These are phyloP conservation scores for Diuraphis noxia DNA, from an alignment of 1,140 invertebrate species.

Conservation along the genomic window DNA sequence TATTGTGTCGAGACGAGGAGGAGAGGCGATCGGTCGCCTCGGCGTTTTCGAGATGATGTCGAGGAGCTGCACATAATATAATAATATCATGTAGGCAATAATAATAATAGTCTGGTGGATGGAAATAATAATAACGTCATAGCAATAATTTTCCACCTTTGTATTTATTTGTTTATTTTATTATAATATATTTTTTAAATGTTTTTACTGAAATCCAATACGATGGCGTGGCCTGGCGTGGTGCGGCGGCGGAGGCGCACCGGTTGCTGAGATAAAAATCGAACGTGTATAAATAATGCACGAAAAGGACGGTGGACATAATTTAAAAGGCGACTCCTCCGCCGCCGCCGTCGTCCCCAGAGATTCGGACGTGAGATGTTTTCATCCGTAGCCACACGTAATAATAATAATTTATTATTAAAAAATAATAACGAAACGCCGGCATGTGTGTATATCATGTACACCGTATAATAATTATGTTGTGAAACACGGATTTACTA, in stretches of 20 bases:
- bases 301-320: slow-evolving; percentile 44
- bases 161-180: background rate
- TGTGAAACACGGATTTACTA: slow-evolving; percentile 52
- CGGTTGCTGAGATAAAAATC: slow-evolving; percentile 49
- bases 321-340: slow-evolving; percentile 41
- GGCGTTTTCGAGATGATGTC: background rate
- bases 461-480: slow-evolving; percentile 42
- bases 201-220: slow-evolving; percentile 45
- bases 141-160: slow-evolving; percentile 23
- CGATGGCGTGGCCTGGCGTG: background rate
- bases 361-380: slow-evolving; percentile 54
- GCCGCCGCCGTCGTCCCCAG: background rate
- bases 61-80: background rate
- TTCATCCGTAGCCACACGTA: slow-evolving; percentile 38
- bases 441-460: background rate
- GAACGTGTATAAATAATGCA: slow-evolving; percentile 51
- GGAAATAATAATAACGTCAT: slow-evolving; percentile 16
- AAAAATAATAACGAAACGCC: slow-evolving; percentile 51
- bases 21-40: background rate
- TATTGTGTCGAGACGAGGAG: background rate
- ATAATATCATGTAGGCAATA: no score
- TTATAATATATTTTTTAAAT: background rate
- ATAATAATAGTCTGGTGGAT: slow-evolving; percentile 5
- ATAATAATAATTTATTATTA: slow-evolving; percentile 54
- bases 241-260: slow-evolving; percentile 13